A percentile compares a stretch with the other conserved stretches of the same genome.
phyloP scores from a whole-genome alignment of 2,888 invertebrate genomes.

The Drosophila neotestacea region DNA sequence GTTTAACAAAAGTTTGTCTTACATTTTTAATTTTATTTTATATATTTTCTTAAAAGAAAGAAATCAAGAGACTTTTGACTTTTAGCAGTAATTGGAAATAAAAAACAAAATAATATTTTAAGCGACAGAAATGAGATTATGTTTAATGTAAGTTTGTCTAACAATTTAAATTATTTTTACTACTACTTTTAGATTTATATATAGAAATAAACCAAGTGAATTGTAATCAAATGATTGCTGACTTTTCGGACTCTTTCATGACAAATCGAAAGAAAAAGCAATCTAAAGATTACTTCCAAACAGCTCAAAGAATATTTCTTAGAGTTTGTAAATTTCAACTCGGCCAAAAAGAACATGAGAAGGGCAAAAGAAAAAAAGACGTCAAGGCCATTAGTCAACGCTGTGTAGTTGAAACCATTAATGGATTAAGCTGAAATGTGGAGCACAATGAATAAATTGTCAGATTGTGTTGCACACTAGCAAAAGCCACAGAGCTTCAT shows the following conservation, averaged over 20 bases:
- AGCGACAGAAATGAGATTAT: no score
- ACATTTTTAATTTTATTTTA: no score
- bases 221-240: constrained; percentile 40
- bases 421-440: constrained; percentile 59
- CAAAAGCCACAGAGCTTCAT: constrained; percentile 37
- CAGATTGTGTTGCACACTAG: constrained; percentile 57
- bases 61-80: no score
- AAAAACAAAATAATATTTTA: no score
- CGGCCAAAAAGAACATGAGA: neutral
- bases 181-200: neutral
- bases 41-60: no score
- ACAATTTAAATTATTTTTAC: neutral
- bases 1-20: no score
- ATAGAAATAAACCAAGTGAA: constrained; percentile 4
- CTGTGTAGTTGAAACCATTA: constrained; percentile 63
- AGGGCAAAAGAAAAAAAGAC: constrained; percentile 3
- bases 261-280: constrained; percentile 13
- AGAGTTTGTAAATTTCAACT: constrained; percentile 12
- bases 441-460: constrained; percentile 75
- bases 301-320: constrained; percentile 11
- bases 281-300: constrained; percentile 40
- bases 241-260: constrained; percentile 6
- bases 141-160: no score
- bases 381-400: constrained; percentile 56
- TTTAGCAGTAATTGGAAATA: no score